phyloP scores from a whole-genome alignment of 2,888 invertebrate genomes.

The Ophioninae sp. region DNA sequence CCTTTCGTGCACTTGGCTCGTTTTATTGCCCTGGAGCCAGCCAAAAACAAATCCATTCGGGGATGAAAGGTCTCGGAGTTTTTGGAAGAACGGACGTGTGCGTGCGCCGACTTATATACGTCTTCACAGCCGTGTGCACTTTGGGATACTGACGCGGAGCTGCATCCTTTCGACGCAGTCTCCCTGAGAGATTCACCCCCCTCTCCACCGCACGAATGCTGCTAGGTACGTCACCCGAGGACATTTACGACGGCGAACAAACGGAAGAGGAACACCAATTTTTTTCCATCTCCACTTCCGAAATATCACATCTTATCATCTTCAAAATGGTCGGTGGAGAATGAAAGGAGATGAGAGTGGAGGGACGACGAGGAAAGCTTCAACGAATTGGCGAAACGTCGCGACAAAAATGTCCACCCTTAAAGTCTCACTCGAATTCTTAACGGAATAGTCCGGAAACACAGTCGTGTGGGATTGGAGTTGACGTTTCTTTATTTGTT shows the following conservation, averaged over 20 bases:
- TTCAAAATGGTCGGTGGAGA: slow-evolving; percentile 28
- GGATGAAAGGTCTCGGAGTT: slow-evolving; percentile 62
- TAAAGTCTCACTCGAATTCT: slow-evolving; percentile 24
- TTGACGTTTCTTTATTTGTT: neutral
- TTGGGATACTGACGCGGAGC: slow-evolving; percentile 38
- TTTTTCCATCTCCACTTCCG: slow-evolving; percentile 59
- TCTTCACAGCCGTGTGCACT: slow-evolving; percentile 31
- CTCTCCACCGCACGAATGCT: neutral
- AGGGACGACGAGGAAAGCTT: slow-evolving; percentile 29
- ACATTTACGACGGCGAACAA: slow-evolving; percentile 53
- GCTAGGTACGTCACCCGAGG: neutral
- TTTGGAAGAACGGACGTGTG: slow-evolving; percentile 46
- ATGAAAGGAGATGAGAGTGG: slow-evolving; percentile 20
- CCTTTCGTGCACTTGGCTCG: slow-evolving; percentile 32
- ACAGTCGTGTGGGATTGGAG: neutral
- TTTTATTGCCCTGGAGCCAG: slow-evolving; percentile 67
- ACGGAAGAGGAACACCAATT: slow-evolving; percentile 57
- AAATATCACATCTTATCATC: slow-evolving; percentile 57
- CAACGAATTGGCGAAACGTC: slow-evolving; percentile 53
- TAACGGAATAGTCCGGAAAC: neutral
- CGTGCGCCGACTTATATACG: slow-evolving; percentile 31
- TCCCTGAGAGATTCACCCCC: neutral
- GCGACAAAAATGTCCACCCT: neutral
- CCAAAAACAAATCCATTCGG: slow-evolving; percentile 71
- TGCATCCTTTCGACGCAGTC: neutral